Conservation (phyloP, 2,113 vertebrate species). For the Fregetta grallaria region DNA sequence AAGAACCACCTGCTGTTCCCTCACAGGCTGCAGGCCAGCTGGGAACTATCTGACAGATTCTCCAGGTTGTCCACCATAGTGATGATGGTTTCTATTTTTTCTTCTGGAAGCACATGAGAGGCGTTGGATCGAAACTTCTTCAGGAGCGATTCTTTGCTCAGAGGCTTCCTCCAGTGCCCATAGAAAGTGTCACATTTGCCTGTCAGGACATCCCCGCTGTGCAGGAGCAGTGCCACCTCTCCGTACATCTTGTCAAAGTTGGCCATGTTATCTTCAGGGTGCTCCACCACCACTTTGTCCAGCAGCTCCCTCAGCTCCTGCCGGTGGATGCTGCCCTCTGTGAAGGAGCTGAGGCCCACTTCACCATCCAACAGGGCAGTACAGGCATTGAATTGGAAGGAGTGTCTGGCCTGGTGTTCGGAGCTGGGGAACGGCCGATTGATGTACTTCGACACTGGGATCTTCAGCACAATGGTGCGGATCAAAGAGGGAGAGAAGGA, state of each 20-base stretch:
- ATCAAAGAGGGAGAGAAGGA: slow-evolving; percentile 70
- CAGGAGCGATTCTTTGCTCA: slow-evolving; percentile 80
- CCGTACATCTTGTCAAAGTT: slow-evolving; percentile 87
- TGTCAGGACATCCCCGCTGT: slow-evolving; percentile 73
- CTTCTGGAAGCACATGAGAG: slow-evolving; percentile 68
- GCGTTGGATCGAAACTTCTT: slow-evolving; percentile 84
- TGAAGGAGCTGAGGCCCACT: slow-evolving; percentile 79
- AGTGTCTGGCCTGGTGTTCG: slow-evolving; percentile 87
- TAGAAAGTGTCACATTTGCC: slow-evolving; percentile 88
- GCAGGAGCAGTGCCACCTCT: slow-evolving; percentile 80
- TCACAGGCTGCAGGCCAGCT: slow-evolving; percentile 74
- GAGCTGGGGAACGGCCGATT: slow-evolving; percentile 85
- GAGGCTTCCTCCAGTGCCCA: slow-evolving; percentile 88
- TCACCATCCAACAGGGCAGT: slow-evolving; percentile 82
- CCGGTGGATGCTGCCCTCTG: slow-evolving; percentile 61
- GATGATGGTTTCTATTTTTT: slow-evolving; percentile 75
- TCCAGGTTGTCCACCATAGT: slow-evolving; percentile 75
- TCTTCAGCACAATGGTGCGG: slow-evolving; percentile 78
- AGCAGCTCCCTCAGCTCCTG: slow-evolving; percentile 79
- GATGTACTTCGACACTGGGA: slow-evolving; percentile 88
- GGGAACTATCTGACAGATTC: slow-evolving; percentile 62
- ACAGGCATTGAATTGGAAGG: slow-evolving; percentile 89
- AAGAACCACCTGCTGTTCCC: not conserved
- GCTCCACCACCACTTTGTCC: slow-evolving; percentile 80
- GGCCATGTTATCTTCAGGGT: slow-evolving; percentile 82